phyloP scores from a whole-genome alignment of 92 coral and sea anemone species.

The Bergia sp. region DNA sequence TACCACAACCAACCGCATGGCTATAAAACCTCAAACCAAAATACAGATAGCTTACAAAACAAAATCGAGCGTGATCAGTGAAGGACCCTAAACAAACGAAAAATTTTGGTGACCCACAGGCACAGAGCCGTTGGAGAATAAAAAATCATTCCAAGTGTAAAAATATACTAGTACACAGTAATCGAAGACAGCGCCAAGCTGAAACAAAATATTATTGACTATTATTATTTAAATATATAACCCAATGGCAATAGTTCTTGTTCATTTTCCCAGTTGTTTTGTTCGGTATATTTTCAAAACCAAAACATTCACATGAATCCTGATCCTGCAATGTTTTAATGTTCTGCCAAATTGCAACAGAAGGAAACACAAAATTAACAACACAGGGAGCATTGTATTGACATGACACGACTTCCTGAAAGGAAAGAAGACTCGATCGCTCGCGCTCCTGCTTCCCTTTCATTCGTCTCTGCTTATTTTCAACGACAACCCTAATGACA shows the following conservation, averaged over 20 bases:
- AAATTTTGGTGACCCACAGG: neutral
- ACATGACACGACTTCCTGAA: constrained; percentile 42
- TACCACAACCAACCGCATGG: constrained; percentile 24
- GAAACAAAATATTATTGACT: neutral
- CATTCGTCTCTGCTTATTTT: constrained; percentile 32
- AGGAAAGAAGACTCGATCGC: constrained; percentile 29
- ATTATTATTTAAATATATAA: constrained; percentile 4
- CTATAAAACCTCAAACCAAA: constrained; percentile 9
- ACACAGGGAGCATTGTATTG: neutral
- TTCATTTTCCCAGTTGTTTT: neutral
- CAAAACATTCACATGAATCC: neutral
- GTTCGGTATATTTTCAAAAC: constrained; percentile 11
- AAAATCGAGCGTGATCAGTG: neutral
- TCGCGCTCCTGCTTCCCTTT: constrained; percentile 28
- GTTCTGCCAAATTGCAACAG: neutral
- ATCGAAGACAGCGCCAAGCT: neutral
- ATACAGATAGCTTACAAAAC: constrained; percentile 11
- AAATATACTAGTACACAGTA: too few species aligned
- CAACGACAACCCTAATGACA: constrained; percentile 44
- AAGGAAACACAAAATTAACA: neutral
- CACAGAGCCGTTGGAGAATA: neutral
- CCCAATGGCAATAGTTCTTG: neutral
- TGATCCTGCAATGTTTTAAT: neutral
- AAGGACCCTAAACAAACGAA: neutral
- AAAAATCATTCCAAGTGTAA: neutral